phyloP scores from a whole-genome alignment of 2,888 invertebrate genomes.

The Phaedon cochleariae region DNA sequence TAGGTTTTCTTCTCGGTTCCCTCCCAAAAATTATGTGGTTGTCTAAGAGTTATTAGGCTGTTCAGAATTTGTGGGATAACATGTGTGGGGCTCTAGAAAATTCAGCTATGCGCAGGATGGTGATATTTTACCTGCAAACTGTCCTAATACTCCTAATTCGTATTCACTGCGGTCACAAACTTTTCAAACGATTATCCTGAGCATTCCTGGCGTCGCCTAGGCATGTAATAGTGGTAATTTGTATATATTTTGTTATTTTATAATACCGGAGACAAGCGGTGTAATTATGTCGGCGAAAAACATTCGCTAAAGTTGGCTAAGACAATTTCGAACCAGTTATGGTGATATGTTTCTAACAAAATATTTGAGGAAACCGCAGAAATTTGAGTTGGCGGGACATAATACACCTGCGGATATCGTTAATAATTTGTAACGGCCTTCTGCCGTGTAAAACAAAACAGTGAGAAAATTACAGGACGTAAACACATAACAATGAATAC shows the following conservation, averaged over 20 bases:
- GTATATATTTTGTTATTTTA: slow-evolving; percentile 26
- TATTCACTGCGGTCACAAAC: slow-evolving; percentile 5
- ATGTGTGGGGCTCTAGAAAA: neutral
- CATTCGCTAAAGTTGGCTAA: slow-evolving; percentile 31
- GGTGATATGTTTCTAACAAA: slow-evolving; percentile 34
- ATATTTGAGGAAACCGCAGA: slow-evolving; percentile 47
- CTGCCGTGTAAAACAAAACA: slow-evolving; percentile 33
- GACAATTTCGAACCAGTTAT: slow-evolving; percentile 23
- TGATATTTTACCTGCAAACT: neutral
- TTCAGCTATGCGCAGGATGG: neutral
- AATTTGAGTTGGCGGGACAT: slow-evolving; percentile 29
- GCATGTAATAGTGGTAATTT: slow-evolving; percentile 24
- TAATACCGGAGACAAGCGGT: slow-evolving; percentile 26
- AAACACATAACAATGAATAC: neutral
- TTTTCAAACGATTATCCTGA: neutral
- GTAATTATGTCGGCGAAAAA: slow-evolving; percentile 29
- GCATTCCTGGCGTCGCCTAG: slow-evolving; percentile 1
- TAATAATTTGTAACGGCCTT: slow-evolving; percentile 46
- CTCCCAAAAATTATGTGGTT: too few species aligned
- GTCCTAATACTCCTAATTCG: too few species aligned
- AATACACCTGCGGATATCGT: slow-evolving; percentile 48
- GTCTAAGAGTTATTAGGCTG: neutral
- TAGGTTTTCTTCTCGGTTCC: too few species aligned
- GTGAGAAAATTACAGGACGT: slow-evolving; percentile 3
- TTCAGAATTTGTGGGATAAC: neutral